These are phyloP conservation scores for Vanessa atalanta DNA, from an alignment of 1,140 invertebrate genomes.

Conservation along the genomic window DNA sequence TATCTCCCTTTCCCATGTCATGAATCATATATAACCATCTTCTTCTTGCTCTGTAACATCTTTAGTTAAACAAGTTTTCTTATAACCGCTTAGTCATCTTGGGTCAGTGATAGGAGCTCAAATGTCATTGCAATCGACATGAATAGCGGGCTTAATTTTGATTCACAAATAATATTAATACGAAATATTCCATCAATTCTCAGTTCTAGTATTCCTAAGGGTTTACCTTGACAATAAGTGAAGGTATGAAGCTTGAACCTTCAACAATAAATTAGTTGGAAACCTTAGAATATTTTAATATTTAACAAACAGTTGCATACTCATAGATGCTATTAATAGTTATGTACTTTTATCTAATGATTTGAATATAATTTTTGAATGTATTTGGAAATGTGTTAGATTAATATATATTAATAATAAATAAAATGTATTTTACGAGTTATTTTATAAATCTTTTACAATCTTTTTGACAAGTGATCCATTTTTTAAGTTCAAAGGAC, in stretches of 20 bases:
- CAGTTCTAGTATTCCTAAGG: slow-evolving; percentile 20
- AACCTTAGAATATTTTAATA: slow-evolving; percentile 7
- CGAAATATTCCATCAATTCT: slow-evolving; percentile 25
- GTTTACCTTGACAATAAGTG: slow-evolving; percentile 35
- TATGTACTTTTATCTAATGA: too few relatives aligned
- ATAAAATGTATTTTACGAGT: not conserved
- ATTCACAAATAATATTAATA: slow-evolving; percentile 44
- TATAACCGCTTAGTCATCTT: slow-evolving; percentile 65
- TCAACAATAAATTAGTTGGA: slow-evolving; percentile 19
- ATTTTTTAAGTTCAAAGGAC: not conserved
- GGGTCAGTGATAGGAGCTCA: slow-evolving; percentile 62
- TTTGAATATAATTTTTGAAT: too few relatives aligned
- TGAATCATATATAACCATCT: slow-evolving; percentile 34
- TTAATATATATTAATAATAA: too few relatives aligned
- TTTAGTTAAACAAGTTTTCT: slow-evolving; percentile 61
- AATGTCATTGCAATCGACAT: slow-evolving; percentile 65
- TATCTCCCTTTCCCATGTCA: slow-evolving; percentile 42
- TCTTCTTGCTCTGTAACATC: slow-evolving; percentile 48
- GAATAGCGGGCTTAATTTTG: slow-evolving; percentile 51
- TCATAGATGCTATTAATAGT: too few relatives aligned
- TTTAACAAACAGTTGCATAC: not conserved
- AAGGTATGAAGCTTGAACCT: slow-evolving; percentile 31
- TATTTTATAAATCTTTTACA: not conserved
- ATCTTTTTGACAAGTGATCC: not conserved
- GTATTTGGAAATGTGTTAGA: too few relatives aligned